Conservation (phyloP, 2,797 vertebrate species). For the Lateolabrax maculatus region DNA sequence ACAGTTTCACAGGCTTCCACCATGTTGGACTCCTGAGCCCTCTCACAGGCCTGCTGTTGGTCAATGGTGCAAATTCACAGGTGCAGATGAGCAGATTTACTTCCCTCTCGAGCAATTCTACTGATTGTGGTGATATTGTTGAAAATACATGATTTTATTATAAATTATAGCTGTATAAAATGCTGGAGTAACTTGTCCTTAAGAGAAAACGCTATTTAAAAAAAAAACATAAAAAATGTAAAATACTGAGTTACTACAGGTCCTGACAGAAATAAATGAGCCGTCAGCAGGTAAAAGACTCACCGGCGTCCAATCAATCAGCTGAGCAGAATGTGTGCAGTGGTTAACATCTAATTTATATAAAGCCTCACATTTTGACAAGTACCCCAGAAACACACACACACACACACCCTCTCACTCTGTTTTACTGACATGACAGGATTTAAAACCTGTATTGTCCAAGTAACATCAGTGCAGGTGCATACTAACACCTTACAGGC, state of each 20-base stretch:
- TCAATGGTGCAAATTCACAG: no score
- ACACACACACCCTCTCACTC: not conserved
- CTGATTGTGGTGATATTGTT: not conserved
- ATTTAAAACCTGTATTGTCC: not conserved
- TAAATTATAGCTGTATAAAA: no score
- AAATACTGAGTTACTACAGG: no score
- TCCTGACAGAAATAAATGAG: no score
- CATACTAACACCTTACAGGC: not conserved
- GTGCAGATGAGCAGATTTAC: no score
- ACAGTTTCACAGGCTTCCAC: no score
- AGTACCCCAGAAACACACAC: not conserved
- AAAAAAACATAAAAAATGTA: no score
- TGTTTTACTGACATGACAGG: not conserved
- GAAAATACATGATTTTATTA: not conserved
- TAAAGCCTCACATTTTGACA: conserved; percentile 6
- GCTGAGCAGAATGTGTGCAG: not conserved
- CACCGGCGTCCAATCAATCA: conserved; percentile 23
- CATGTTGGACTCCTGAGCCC: no score
- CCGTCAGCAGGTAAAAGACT: conserved; percentile 3
- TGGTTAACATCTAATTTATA: conserved; percentile 16
- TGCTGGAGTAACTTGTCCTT: not conserved
- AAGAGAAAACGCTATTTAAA: not conserved
- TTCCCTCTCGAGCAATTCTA: no score
- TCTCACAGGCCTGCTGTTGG: no score
- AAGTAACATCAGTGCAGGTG: not conserved